phyloP scores from a whole-genome alignment of 1,140 invertebrate species.

The Euschistus heros region DNA sequence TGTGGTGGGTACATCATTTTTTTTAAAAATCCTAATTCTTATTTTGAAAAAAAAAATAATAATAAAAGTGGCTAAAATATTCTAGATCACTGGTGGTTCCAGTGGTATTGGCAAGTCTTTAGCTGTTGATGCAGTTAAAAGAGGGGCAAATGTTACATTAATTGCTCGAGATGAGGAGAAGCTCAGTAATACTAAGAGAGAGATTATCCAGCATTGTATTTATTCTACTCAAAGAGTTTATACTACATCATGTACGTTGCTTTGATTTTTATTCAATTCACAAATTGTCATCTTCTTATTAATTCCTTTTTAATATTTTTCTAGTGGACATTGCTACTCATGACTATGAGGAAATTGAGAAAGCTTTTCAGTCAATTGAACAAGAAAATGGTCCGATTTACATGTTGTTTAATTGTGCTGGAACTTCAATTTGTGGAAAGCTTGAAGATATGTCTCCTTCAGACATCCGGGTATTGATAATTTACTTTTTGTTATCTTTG shows the following conservation, averaged over 20 bases:
- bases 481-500: not conserved
- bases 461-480: slow-evolving; percentile 46
- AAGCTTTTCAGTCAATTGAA: slow-evolving; percentile 49
- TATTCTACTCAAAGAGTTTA: slow-evolving; percentile 51
- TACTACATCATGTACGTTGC: slow-evolving; percentile 41
- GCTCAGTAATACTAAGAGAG: slow-evolving; percentile 48
- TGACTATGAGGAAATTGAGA: slow-evolving; percentile 49
- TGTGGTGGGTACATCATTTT: not conserved
- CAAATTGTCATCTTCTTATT: not conserved
- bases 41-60: not conserved
- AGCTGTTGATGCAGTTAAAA: slow-evolving; percentile 60
- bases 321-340: slow-evolving; percentile 54
- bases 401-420: slow-evolving; percentile 88
- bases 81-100: slow-evolving; percentile 79
- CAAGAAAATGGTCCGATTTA: slow-evolving; percentile 60
- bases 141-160: slow-evolving; percentile 81
- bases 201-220: slow-evolving; percentile 41
- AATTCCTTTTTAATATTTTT: slow-evolving; percentile 22
- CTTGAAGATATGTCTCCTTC: slow-evolving; percentile 69
- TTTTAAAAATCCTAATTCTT: not conserved
- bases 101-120: slow-evolving; percentile 86
- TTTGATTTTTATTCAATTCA: not conserved
- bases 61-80: not conserved
- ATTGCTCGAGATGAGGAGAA: slow-evolving; percentile 67
- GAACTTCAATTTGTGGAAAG: slow-evolving; percentile 60